Evolutionary conservation across 2,113 vertebrate genomes (phyloP).

Genomic region (Phaethon lepturus): DNA sequence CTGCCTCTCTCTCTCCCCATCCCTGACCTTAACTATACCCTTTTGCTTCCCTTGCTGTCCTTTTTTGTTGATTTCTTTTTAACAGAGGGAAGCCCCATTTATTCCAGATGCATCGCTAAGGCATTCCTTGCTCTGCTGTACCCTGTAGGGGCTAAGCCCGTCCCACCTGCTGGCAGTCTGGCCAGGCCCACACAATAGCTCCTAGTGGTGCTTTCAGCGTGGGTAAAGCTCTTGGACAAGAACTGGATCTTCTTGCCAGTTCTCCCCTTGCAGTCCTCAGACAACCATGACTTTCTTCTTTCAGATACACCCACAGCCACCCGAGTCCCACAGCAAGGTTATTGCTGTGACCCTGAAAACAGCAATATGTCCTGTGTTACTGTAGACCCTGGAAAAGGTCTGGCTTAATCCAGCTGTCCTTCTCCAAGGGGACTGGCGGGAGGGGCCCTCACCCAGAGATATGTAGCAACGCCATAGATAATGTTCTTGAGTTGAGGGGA

Average conservation of each 20-base stretch:
- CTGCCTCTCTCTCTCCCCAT: background rate
- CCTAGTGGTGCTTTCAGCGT: background rate
- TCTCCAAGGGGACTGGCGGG: background rate
- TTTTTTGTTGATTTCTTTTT: background rate
- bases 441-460: background rate
- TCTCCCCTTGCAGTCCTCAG: background rate
- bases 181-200: background rate
- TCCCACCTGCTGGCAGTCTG: background rate
- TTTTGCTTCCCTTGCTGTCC: background rate
- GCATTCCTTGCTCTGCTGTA: background rate
- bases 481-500: background rate
- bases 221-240: background rate
- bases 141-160: background rate
- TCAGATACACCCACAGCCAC: background rate
- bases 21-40: background rate
- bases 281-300: background rate
- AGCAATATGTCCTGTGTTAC: background rate
- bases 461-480: background rate
- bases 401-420: background rate
- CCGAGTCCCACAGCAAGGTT: background rate
- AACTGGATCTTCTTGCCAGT: background rate
- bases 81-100: background rate
- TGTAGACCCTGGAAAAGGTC: background rate
- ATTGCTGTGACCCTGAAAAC: background rate
- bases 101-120: background rate